Conservation (phyloP, 30 jellyfish, hydroid and myxozoan species). For the Mastigias papua region DNA sequence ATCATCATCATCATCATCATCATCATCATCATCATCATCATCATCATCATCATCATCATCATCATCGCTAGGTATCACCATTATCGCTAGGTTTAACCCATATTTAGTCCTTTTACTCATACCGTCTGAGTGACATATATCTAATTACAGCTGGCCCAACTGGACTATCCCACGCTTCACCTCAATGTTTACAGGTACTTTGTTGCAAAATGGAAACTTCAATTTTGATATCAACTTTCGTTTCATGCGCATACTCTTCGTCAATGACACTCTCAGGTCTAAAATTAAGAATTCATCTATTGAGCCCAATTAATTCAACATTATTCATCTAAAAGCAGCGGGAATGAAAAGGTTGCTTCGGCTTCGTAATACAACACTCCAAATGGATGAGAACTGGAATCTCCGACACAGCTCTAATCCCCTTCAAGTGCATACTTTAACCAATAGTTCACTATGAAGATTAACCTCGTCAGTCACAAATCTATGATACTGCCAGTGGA, state of each 20-base stretch:
- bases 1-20: slow-evolving; percentile 10
- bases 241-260: not conserved
- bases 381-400: not conserved
- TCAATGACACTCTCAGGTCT: not conserved
- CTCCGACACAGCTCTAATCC: not conserved
- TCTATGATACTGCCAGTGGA: slow-evolving; percentile 12
- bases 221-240: not conserved
- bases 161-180: not conserved
- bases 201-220: not conserved
- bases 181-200: not conserved
- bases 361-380: not conserved
- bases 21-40: slow-evolving; percentile 9
- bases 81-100: too few species aligned
- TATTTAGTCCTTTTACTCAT: too few species aligned
- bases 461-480: slow-evolving; percentile 16
- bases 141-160: too few species aligned
- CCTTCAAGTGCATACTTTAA: not conserved
- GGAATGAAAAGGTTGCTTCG: not conserved
- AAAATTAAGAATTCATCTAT: not conserved
- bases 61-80: not conserved
- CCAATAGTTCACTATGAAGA: not conserved
- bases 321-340: not conserved
- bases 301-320: not conserved
- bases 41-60: not conserved
- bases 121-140: too few species aligned